Conservation (phyloP, 2,888 invertebrate genomes). For the Gortyna flavago region DNA sequence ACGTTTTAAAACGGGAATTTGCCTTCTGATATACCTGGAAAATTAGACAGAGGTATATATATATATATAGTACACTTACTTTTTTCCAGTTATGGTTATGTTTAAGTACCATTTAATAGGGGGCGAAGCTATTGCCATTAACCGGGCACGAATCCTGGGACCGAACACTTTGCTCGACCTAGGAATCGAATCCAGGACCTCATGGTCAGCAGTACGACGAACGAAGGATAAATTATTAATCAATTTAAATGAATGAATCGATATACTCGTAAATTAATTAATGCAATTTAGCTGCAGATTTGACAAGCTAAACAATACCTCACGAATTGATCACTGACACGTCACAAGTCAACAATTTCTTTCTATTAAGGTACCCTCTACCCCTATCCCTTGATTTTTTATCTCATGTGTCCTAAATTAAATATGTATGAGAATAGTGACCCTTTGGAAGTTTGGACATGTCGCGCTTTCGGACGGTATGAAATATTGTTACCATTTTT, state of each 20-base stretch:
- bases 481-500: slow-evolving; percentile 3
- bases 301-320: background rate
- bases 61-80: background rate
- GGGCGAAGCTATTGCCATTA: background rate
- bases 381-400: background rate
- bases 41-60: background rate
- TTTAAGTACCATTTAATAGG: background rate
- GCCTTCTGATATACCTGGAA: background rate
- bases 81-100: background rate
- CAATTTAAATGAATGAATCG: background rate
- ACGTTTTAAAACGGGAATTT: too few relatives aligned
- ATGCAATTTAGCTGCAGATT: background rate
- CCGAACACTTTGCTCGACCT: background rate
- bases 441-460: background rate
- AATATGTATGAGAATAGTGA: slow-evolving; percentile 29
- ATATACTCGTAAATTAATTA: background rate
- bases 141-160: background rate
- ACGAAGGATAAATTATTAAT: background rate
- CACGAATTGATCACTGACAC: background rate
- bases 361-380: background rate
- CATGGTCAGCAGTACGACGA: background rate
- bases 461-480: background rate
- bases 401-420: slow-evolving; percentile 3
- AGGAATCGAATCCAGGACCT: background rate
- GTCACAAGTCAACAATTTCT: background rate